A percentile compares a stretch with the other conserved stretches of the same genome.
phyloP scores from a whole-genome alignment of 2,113 vertebrate genomes.

The Aix galericulata region DNA sequence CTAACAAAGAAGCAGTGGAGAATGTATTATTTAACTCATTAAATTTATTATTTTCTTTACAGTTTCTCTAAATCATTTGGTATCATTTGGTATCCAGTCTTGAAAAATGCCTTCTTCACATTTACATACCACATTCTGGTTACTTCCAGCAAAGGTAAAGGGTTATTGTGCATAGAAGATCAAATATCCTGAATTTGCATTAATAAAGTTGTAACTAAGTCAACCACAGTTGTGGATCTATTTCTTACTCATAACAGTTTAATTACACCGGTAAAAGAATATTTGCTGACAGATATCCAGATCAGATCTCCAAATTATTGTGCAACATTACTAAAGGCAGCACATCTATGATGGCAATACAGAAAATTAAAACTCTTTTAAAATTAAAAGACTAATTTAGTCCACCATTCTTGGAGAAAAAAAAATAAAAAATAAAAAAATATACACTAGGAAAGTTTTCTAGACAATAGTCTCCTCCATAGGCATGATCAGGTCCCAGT shows the following conservation, averaged over 20 bases:
- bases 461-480: not conserved
- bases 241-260: not conserved
- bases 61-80: not conserved
- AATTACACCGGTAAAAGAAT: not conserved
- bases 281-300: not conserved
- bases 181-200: not conserved
- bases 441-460: not conserved
- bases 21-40: not conserved
- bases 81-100: not conserved
- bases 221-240: not conserved
- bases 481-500: not conserved
- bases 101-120: not conserved
- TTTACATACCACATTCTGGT: not conserved
- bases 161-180: not conserved
- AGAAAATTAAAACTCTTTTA: not conserved
- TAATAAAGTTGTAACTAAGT: constrained; percentile 1
- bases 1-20: not conserved
- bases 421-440: not conserved
- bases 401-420: not conserved
- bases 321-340: not conserved
- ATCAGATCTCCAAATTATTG: not conserved
- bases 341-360: not conserved
- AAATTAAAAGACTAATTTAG: not conserved
- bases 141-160: not conserved
- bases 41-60: not conserved